phyloP scores from a whole-genome alignment of 2,797 vertebrate genomes.

The Falco cherrug region DNA sequence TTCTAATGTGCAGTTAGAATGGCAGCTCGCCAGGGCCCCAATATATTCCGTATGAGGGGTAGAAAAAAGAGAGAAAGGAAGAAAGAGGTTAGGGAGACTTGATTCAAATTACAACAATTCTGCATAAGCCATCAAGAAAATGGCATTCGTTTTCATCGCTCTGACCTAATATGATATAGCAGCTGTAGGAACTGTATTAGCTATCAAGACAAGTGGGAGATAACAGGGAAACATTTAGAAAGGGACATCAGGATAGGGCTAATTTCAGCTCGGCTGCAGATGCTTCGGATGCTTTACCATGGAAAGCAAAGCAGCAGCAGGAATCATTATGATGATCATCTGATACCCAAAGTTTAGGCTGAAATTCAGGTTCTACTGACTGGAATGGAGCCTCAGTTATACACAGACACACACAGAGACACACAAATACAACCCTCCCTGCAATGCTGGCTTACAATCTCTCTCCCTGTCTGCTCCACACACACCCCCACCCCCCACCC shows the following conservation, averaged over 20 bases:
- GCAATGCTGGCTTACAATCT: accelerated
- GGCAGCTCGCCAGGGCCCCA: slow-evolving; percentile 79
- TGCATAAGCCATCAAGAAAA: slow-evolving; percentile 82
- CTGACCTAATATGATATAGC: slow-evolving; percentile 79
- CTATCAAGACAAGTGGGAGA: slow-evolving; percentile 77
- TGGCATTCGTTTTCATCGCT: slow-evolving; percentile 78
- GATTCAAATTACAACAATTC: slow-evolving; percentile 83
- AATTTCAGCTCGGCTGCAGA: slow-evolving; percentile 57
- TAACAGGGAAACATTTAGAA: slow-evolving; percentile 68
- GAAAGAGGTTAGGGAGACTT: slow-evolving; percentile 66
- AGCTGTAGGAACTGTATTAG: slow-evolving; percentile 73
- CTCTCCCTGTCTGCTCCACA: too few relatives aligned
- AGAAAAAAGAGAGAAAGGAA: slow-evolving; percentile 67
- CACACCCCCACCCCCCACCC: too few relatives aligned
- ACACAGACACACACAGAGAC: background rate
- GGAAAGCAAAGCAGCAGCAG: slow-evolving; percentile 36
- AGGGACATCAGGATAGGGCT: slow-evolving; percentile 58
- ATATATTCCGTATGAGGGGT: slow-evolving; percentile 72
- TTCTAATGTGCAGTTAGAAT: slow-evolving; percentile 85
- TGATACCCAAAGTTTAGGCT: slow-evolving; percentile 57
- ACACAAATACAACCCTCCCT: background rate
- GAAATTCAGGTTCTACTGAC: slow-evolving; percentile 28
- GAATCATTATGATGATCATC: slow-evolving; percentile 34
- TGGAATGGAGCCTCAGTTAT: background rate
- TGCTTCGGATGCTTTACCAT: slow-evolving; percentile 6